These are phyloP conservation scores for Mustelus asterias DNA, from an alignment of 2,113 vertebrate species.

Conservation along the genomic window DNA sequence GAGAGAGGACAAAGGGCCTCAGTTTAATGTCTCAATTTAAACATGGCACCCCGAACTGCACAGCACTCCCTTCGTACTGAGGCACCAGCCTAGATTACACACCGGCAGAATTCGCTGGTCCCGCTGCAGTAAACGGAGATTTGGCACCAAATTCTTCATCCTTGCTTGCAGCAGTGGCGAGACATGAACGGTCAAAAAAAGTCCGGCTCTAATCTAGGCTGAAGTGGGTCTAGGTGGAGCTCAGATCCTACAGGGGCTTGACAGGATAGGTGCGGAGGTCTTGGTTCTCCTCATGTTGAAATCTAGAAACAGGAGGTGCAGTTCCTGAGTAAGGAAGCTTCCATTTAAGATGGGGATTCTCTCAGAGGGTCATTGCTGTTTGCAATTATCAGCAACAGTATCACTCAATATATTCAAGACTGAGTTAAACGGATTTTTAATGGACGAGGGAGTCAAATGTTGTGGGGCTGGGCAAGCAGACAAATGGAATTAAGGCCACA, in stretches of 20 bases:
- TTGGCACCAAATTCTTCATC: too few relatives aligned
- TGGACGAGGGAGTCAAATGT: neutral
- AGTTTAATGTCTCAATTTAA: neutral
- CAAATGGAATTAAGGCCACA: too few relatives aligned
- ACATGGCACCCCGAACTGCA: fast-evolving
- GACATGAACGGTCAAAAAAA: too few relatives aligned
- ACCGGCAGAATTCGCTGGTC: neutral
- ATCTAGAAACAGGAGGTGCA: neutral
- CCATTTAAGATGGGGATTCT: neutral
- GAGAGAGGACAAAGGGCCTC: neutral
- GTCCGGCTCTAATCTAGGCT: neutral
- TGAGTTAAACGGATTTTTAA: neutral
- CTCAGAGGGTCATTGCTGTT: neutral
- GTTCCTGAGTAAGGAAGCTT: neutral
- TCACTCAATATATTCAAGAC: neutral
- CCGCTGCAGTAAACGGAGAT: too few relatives aligned
- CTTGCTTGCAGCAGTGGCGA: too few relatives aligned
- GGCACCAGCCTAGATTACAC: neutral
- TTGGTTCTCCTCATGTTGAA: neutral
- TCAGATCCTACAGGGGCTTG: neutral
- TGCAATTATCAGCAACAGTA: neutral
- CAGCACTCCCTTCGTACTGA: neutral
- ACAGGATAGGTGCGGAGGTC: neutral
- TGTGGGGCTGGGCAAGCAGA: too few relatives aligned
- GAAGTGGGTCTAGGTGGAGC: neutral